These are phyloP conservation scores for Conus canariensis DNA, from an alignment of 2,888 invertebrate genomes.

Conservation along the genomic window DNA sequence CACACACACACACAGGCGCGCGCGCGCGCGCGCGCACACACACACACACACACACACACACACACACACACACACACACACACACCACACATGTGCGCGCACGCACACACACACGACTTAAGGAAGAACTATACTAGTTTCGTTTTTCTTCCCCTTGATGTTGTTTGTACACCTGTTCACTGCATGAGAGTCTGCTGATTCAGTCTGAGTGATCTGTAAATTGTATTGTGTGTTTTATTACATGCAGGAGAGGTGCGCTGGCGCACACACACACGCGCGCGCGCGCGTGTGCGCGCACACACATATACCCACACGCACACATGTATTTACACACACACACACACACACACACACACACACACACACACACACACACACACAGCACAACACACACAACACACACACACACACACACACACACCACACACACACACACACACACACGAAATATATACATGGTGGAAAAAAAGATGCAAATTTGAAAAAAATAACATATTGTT, in stretches of 20 bases:
- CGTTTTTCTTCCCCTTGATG: not conserved
- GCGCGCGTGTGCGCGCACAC: not conserved
- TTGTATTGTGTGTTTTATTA: too few species aligned
- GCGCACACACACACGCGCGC: not conserved
- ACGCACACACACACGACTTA: not conserved
- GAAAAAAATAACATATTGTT: too few species aligned
- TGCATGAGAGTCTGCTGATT: not conserved
- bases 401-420: too few species aligned
- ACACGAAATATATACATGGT: too few species aligned
- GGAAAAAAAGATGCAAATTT: too few species aligned
- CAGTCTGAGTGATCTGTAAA: too few species aligned
- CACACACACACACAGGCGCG: not conserved
- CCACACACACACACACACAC: too few species aligned
- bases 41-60: slow-evolving; percentile 18
- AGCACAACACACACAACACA: too few species aligned
- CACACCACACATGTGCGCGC: not conserved
- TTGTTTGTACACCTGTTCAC: not conserved
- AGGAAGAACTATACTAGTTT: not conserved
- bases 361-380: too few species aligned
- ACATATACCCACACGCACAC: not conserved
- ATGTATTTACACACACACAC: too few species aligned
- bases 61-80: slow-evolving; percentile 14
- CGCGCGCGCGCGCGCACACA: not conserved
- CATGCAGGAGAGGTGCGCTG: not conserved
- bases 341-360: too few species aligned